phyloP scores from a whole-genome alignment of 2,113 vertebrate genomes.

The Zonotrichia leucophrys region DNA sequence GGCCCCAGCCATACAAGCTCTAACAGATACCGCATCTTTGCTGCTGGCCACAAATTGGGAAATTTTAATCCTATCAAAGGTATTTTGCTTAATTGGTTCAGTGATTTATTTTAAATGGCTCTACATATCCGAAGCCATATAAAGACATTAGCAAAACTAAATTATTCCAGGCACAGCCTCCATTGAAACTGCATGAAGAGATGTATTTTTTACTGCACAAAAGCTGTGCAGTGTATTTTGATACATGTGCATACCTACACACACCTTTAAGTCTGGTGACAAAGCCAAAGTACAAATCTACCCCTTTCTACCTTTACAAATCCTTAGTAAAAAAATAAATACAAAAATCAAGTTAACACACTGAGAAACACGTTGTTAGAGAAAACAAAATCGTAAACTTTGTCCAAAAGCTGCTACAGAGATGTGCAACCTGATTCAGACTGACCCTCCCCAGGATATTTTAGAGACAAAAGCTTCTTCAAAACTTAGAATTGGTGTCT shows the following conservation, averaged over 20 bases:
- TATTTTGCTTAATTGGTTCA: not conserved
- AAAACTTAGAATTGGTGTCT: not conserved
- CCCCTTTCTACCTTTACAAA: not conserved
- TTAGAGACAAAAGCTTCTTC: not conserved
- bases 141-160: not conserved
- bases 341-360: not conserved
- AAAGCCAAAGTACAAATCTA: not conserved
- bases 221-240: not conserved
- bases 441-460: accelerated
- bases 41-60: not conserved
- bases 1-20: not conserved
- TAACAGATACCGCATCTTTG: not conserved
- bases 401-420: not conserved
- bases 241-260: not conserved
- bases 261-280: not conserved
- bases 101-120: not conserved
- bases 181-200: not conserved
- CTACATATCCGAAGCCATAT: not conserved
- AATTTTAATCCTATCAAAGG: not conserved
- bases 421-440: not conserved
- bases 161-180: not conserved
- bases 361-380: not conserved
- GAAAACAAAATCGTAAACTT: not conserved
- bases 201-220: not conserved
- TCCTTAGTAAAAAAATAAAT: not conserved